A percentile compares a stretch with the other conserved stretches of the same genome.
phyloP scores from a whole-genome alignment of 2,113 vertebrate species.

The Brienomyrus brachyistius region DNA sequence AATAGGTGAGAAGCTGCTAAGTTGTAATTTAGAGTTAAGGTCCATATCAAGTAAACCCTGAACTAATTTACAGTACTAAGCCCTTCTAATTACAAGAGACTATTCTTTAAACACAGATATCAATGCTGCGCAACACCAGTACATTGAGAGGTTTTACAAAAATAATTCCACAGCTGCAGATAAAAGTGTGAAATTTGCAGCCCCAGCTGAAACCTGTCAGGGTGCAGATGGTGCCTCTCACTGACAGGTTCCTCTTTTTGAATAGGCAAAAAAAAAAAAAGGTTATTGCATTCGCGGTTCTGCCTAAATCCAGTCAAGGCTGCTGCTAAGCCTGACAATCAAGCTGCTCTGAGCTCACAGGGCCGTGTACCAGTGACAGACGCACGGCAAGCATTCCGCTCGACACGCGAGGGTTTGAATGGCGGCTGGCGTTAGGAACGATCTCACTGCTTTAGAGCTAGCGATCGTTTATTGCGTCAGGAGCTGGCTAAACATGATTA shows the following conservation, averaged over 20 bases:
- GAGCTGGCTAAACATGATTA: not conserved
- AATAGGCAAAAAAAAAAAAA: conserved; percentile 2
- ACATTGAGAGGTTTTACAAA: conserved; percentile 34
- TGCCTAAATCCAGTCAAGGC: conserved; percentile 16
- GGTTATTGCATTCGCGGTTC: conserved; percentile 24
- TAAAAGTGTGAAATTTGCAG: conserved; percentile 12
- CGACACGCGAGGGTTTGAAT: not conserved
- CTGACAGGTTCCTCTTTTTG: not conserved
- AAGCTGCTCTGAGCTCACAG: not conserved
- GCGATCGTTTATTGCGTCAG: not conserved
- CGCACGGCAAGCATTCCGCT: not conserved
- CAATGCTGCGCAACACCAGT: conserved; percentile 30
- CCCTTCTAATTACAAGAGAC: conserved; percentile 46
- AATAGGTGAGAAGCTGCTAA: conserved; percentile 7
- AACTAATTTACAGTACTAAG: conserved; percentile 44
- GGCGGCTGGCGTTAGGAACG: not conserved
- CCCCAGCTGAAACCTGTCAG: conserved; percentile 18
- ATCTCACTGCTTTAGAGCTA: not conserved
- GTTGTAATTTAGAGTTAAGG: conserved; percentile 24
- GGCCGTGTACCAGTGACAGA: not conserved
- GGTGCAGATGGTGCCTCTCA: not conserved
- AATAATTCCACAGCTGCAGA: conserved; percentile 34
- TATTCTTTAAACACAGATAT: conserved; percentile 21
- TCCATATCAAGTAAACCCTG: conserved; percentile 40
- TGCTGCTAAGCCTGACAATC: conserved; percentile 17